Percentiles rank a stretch among this genome's conserved stretches.
Evolutionary conservation across 2,113 vertebrate genomes (phyloP).

Genomic region (Pycnonotus jocosus): DNA sequence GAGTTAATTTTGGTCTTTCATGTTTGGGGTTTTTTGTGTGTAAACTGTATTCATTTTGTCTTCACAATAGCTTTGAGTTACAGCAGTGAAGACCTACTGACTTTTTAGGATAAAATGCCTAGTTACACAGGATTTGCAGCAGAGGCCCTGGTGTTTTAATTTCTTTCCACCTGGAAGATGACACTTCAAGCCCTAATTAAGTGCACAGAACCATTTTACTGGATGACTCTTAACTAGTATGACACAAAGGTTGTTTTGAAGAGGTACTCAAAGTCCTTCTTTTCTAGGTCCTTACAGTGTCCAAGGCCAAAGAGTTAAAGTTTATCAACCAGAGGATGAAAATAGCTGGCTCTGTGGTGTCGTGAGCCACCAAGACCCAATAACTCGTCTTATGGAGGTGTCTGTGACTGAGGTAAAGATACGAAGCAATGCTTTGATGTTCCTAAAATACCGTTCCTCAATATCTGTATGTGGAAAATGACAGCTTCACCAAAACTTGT

Average conservation of each 20-base stretch:
- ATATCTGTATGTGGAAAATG: neutral
- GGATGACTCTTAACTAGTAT: neutral
- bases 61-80: neutral
- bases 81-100: neutral
- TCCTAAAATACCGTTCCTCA: neutral
- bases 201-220: neutral
- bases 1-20: neutral
- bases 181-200: neutral
- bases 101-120: neutral
- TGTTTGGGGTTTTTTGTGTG: neutral
- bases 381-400: conserved; percentile 93
- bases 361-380: conserved; percentile 88
- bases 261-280: neutral
- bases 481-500: neutral
- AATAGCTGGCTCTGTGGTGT: conserved; percentile 86
- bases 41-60: neutral
- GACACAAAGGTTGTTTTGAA: neutral
- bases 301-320: conserved; percentile 89
- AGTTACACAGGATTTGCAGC: neutral
- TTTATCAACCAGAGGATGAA: conserved; percentile 95
- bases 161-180: neutral
- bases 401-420: conserved; percentile 86
- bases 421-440: neutral
- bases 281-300: conserved; percentile 87
- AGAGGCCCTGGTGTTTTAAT: neutral